phyloP scores from a whole-genome alignment of 2,113 vertebrate species.

The Natator depressus region DNA sequence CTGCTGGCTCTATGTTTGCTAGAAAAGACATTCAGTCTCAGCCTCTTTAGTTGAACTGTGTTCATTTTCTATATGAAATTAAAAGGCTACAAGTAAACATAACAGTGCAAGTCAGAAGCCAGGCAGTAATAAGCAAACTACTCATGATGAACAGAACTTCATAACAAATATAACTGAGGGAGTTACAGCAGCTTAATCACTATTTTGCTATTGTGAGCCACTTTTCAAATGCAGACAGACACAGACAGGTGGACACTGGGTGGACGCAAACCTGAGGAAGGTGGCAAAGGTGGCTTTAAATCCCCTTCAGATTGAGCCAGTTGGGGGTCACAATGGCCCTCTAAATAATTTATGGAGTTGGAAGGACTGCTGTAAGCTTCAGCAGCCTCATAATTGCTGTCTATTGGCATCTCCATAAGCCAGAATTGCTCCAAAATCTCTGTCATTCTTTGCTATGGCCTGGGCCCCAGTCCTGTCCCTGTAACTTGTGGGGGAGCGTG shows the following conservation, averaged over 20 bases:
- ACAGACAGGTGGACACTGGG: not conserved
- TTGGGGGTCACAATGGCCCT: not conserved
- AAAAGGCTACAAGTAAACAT: slow-evolving; percentile 35
- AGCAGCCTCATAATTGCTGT: not conserved
- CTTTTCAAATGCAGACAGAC: not conserved
- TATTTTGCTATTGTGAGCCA: not conserved
- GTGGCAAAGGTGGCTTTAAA: not conserved
- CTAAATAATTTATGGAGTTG: not conserved
- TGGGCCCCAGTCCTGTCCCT: not conserved
- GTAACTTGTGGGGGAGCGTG: not conserved
- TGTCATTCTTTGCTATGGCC: not conserved
- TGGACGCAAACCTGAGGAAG: not conserved
- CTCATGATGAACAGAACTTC: slow-evolving; percentile 31
- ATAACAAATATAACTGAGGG: slow-evolving; percentile 14
- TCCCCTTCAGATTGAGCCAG: not conserved
- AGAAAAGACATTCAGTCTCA: slow-evolving; percentile 26
- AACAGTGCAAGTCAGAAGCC: not conserved
- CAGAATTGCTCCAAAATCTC: not conserved
- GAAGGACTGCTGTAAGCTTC: not conserved
- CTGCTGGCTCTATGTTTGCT: slow-evolving; percentile 57
- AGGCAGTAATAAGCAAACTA: slow-evolving; percentile 43
- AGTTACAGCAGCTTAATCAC: not conserved
- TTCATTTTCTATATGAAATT: slow-evolving; percentile 51
- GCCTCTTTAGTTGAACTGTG: not conserved
- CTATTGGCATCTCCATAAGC: not conserved